Base-by-base conservation (phyloP, 92 coral and sea anemone genomes). In the Palythoa grandiflora region DNA sequence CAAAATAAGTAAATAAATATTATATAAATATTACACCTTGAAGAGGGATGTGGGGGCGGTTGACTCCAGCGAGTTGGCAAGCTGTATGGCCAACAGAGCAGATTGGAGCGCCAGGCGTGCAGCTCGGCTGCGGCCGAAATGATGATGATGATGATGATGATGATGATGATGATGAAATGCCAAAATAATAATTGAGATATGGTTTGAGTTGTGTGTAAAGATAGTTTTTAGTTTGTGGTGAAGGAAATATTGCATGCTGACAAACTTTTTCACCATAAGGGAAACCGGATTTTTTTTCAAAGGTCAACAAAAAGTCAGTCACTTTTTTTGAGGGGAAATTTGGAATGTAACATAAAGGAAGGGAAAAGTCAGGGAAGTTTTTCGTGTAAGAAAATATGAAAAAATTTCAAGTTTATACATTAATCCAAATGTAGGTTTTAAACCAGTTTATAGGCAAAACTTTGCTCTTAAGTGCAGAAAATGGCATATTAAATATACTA, bases 161-260 rank as follows among this genome's bases (percentile, higher is more conserved):
- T n/a, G n/a, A n/a, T n/a, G n/a, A n/a, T n/a, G n/a, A n/a, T n/a
- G n/a, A n/a, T n/a, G n/a, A n/a, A 63, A n/a, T 19, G 35, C n/a
- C 70, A 63, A 63, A 63, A n/a, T 63, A 63, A 63, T 63, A 63
- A 63, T 63, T 63, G 70, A 63, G 70, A 63, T 63, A 63, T 63
- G 70, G 70, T 63, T 63, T 63, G 37, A 63, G 70, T 63, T 63
- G n/a, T 63, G 36, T 20, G 70, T 63, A 63, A 63, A 63, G 70
- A 63, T 63, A 63, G 70, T 63, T 63, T 63, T 19, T 63, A n/a
- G 15, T 63, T 63, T 63, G 28, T 63, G 70, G 70, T 21, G 21
- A 63, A 63, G 70, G 70, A 63, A 17, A 63, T 63, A 63, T 63
- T 63, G 70, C 70, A 63, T 37, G 19, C 36, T 63, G 70, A 63